phyloP scores from a whole-genome alignment of 2,113 vertebrate species.

The Meriones unguiculatus region DNA sequence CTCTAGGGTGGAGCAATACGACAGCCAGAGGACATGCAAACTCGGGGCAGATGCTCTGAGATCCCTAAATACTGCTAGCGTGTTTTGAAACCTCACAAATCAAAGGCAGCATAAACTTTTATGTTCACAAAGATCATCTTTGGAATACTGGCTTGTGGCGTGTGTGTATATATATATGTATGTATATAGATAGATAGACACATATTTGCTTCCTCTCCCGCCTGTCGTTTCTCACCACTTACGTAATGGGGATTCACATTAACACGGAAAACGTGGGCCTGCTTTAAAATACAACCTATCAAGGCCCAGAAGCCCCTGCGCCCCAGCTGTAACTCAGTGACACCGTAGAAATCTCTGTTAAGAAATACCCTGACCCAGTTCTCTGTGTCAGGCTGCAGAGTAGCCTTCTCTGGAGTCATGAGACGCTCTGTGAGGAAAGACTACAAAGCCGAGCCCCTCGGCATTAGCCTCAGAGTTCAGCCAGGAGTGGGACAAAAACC shows the following conservation, averaged over 20 bases:
- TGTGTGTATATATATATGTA: neutral
- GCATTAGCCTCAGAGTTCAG: slow-evolving; percentile 61
- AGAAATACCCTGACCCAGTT: slow-evolving; percentile 79
- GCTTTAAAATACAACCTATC: slow-evolving; percentile 54
- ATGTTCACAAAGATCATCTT: slow-evolving; percentile 47
- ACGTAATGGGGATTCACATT: slow-evolving; percentile 53
- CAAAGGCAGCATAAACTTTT: slow-evolving; percentile 62
- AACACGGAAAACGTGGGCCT: slow-evolving; percentile 58
- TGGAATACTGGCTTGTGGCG: neutral
- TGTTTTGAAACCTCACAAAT: slow-evolving; percentile 61
- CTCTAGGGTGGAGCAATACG: neutral
- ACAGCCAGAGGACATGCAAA: neutral
- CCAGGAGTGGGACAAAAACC: slow-evolving; percentile 71
- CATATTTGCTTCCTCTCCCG: slow-evolving; percentile 38
- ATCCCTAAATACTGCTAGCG: slow-evolving; percentile 36
- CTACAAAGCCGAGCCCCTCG: slow-evolving; percentile 43
- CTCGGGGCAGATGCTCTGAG: slow-evolving; percentile 44
- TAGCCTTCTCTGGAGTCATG: slow-evolving; percentile 59
- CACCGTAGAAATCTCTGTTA: slow-evolving; percentile 51
- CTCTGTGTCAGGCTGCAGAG: slow-evolving; percentile 57
- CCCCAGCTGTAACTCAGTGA: slow-evolving; percentile 38
- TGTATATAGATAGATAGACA: neutral
- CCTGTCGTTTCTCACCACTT: slow-evolving; percentile 62
- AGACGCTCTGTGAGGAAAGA: slow-evolving; percentile 56
- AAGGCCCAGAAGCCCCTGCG: slow-evolving; percentile 67